Conservation (phyloP, 2,113 vertebrate genomes). For the Clarias gariepinus region DNA sequence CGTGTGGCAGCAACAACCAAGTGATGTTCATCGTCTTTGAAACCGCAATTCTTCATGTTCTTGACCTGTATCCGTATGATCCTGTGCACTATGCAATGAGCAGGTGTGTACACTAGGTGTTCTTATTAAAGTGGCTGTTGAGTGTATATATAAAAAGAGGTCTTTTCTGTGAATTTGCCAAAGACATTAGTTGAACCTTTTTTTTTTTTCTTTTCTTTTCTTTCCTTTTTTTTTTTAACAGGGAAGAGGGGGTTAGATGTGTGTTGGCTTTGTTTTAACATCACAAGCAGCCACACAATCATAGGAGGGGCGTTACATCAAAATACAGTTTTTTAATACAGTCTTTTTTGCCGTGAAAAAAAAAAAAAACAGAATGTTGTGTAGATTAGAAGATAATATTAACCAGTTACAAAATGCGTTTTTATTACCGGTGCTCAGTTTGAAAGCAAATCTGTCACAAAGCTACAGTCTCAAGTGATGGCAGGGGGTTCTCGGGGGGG, state of each 20-base stretch:
- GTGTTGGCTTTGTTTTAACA: slow-evolving; percentile 19
- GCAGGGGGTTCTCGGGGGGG: slow-evolving; percentile 6
- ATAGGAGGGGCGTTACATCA: slow-evolving; percentile 27
- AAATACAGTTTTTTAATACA: slow-evolving; percentile 46
- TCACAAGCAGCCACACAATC: slow-evolving; percentile 31
- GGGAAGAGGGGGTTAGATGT: background rate
- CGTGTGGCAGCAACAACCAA: background rate
- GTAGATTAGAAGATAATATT: slow-evolving; percentile 48
- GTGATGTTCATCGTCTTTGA: background rate
- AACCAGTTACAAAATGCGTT: slow-evolving; percentile 67
- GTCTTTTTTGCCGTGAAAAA: slow-evolving; percentile 60
- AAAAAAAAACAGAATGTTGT: slow-evolving; percentile 70
- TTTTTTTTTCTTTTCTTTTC: no score
- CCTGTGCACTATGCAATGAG: background rate
- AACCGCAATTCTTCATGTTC: background rate
- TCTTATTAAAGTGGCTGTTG: slow-evolving; percentile 1
- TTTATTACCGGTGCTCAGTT: slow-evolving; percentile 69
- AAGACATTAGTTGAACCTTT: slow-evolving; percentile 69
- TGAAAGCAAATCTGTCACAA: slow-evolving; percentile 44
- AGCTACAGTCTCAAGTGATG: slow-evolving; percentile 47
- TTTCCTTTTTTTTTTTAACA: slow-evolving; percentile 18
- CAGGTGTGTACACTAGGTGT: background rate
- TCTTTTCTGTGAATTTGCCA: slow-evolving; percentile 70
- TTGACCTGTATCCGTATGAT: background rate
- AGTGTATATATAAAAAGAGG: slow-evolving; percentile 25